Conservation (phyloP, 1,140 invertebrate genomes). For the Solenopsis fugax region DNA sequence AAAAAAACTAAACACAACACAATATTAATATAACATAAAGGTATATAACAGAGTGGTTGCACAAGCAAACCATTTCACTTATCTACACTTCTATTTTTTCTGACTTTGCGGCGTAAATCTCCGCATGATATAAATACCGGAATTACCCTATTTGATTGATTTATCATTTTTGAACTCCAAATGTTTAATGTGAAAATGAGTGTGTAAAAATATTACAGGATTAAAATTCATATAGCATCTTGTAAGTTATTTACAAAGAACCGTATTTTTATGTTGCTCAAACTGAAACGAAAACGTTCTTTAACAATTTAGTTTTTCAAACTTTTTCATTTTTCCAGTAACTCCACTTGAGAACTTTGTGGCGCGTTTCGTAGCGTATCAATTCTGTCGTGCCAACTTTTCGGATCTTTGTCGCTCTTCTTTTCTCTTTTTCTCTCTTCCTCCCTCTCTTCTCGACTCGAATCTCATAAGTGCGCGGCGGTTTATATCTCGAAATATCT, state of each 20-base stretch:
- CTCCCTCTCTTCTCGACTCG: conserved; percentile 38
- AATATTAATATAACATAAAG: too few relatives aligned
- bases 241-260: conserved; percentile 2
- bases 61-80: too few relatives aligned
- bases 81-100: too few relatives aligned
- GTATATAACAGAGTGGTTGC: too few relatives aligned
- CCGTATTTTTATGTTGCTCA: not conserved
- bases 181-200: not conserved
- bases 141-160: not conserved
- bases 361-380: not conserved
- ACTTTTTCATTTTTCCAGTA: not conserved
- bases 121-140: too few relatives aligned
- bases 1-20: too few relatives aligned
- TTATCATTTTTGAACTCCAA: not conserved
- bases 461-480: conserved; percentile 52
- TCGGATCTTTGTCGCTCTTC: not conserved
- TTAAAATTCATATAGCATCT: not conserved
- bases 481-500: conserved; percentile 67
- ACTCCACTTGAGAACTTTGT: not conserved
- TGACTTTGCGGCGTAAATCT: too few relatives aligned
- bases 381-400: conserved; percentile 31
- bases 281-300: not conserved
- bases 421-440: not conserved
- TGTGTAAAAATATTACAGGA: not conserved
- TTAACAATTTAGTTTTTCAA: not conserved